Evolutionary conservation across 2,113 vertebrate genomes (phyloP).

Genomic region (Cyanoliseus patagonus): DNA sequence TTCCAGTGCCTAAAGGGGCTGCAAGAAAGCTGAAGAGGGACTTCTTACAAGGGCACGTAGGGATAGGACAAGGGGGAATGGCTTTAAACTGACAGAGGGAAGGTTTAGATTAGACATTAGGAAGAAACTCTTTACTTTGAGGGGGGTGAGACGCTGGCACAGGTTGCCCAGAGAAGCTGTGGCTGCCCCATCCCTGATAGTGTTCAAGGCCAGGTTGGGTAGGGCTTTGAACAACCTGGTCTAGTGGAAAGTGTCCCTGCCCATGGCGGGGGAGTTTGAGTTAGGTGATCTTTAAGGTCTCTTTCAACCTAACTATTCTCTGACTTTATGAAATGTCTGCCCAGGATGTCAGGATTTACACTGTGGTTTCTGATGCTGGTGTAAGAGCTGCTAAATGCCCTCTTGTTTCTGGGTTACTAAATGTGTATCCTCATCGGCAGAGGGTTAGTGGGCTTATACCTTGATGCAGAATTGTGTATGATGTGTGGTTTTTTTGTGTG

Average conservation of each 20-base stretch:
- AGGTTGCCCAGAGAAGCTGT: background rate
- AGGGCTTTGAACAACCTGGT: background rate
- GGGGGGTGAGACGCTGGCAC: background rate
- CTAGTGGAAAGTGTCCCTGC: background rate
- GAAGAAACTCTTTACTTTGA: background rate
- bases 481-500: background rate
- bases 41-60: background rate
- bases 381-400: background rate
- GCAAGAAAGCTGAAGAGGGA: background rate
- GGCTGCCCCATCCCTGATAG: background rate
- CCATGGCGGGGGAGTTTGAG: background rate
- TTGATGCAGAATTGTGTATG: rapidly evolving
- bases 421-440: background rate
- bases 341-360: background rate
- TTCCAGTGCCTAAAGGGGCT: background rate
- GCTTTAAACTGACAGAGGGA: background rate
- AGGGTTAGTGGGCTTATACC: background rate
- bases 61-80: background rate
- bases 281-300: background rate
- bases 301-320: background rate
- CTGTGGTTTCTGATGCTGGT: background rate
- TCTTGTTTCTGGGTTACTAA: background rate
- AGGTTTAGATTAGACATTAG: background rate
- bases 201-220: background rate
- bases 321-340: background rate